Evolutionary conservation across 2,113 vertebrate genomes (phyloP).

Genomic region (Osmerus mordax): DNA sequence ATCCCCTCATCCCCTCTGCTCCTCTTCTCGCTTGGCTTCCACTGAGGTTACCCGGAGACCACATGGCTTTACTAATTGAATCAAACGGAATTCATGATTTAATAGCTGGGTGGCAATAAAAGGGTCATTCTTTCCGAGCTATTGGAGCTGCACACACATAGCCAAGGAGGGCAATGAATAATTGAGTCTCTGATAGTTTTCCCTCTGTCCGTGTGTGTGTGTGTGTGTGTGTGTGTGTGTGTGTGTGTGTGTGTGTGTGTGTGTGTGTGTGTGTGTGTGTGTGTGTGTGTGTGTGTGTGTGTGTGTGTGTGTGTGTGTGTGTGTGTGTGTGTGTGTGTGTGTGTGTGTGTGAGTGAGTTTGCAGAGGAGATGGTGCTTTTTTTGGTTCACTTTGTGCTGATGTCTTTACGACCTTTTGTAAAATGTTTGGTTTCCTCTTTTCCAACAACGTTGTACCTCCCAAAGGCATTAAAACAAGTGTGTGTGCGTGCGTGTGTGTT

Average conservation of each 20-base stretch:
- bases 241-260: no score
- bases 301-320: not conserved
- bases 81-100: slow-evolving; percentile 59
- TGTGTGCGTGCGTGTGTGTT: slow-evolving; percentile 27
- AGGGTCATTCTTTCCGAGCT: slow-evolving; percentile 56
- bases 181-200: slow-evolving; percentile 47
- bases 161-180: slow-evolving; percentile 51
- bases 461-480: not conserved
- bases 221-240: not conserved
- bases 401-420: no score
- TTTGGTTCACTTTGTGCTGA: no score
- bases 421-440: no score
- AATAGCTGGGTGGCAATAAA: slow-evolving; percentile 55
- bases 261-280: not conserved
- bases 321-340: no score
- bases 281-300: no score
- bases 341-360: no score
- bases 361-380: no score
- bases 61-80: slow-evolving; percentile 55
- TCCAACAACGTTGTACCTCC: no score
- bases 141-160: slow-evolving; percentile 50
- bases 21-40: slow-evolving; percentile 25
- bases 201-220: slow-evolving; percentile 19
- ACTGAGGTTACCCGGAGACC: slow-evolving; percentile 34
- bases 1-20: not conserved